These are phyloP conservation scores for Asobara japonica DNA, from an alignment of 1,140 invertebrate species.

Conservation along the genomic window DNA sequence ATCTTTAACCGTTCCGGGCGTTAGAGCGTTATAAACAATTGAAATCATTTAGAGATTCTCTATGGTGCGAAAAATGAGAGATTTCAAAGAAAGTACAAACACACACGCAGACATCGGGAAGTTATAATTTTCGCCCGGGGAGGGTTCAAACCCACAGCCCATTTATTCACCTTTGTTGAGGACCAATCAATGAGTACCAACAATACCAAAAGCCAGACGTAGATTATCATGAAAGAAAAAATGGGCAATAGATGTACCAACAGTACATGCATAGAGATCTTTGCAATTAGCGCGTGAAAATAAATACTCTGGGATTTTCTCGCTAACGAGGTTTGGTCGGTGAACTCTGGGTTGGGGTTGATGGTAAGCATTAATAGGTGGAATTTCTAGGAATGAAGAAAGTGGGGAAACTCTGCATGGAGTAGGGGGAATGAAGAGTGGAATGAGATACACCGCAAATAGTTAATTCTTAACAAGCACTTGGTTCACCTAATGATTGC, in stretches of 20 bases:
- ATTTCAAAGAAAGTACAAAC: no score
- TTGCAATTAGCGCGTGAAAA: conserved; percentile 8
- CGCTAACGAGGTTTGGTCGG: background rate
- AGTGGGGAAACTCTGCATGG: background rate
- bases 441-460: background rate
- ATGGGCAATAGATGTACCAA: background rate
- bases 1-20: no score
- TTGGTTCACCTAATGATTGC: background rate
- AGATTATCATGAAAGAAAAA: background rate
- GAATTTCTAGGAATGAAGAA: background rate
- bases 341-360: background rate
- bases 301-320: conserved; percentile 7
- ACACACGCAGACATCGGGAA: no score
- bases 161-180: no score
- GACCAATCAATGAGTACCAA: background rate
- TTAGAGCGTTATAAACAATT: no score
- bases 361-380: background rate
- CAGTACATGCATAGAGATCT: background rate
- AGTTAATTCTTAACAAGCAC: background rate
- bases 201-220: no score
- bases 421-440: background rate
- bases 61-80: no score
- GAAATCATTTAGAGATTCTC: no score
- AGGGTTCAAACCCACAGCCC: no score
- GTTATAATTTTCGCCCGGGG: no score